Base-by-base conservation (phyloP, 2,113 vertebrate species). In the Furnarius figulus region DNA sequence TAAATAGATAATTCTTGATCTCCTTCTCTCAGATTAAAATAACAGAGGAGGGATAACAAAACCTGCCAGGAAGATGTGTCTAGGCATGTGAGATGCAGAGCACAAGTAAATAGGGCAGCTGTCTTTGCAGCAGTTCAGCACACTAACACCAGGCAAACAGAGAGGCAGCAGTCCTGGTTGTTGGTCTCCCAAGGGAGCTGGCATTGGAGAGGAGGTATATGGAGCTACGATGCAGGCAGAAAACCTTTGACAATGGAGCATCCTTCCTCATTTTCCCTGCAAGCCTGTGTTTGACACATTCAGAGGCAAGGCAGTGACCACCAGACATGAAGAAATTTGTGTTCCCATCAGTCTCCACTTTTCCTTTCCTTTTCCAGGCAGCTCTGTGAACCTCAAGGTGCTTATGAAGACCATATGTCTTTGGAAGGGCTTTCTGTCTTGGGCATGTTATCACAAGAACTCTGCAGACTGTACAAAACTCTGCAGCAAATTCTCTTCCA, bases 21-120 rank as follows among this genome's bases (percentile, higher is more conserved):
- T 93, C 91, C 70, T 94, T 70, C 81, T 91, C 87, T 95, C 72
- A 90, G 68, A 91, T 67, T 94, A 94, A 91, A 95, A 59, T 47
- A 90, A 62, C 82, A 93, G 87, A 71, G 50, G 31, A 89, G 8
- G n/a, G 30, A 63, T 85, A 92, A 78, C 42, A 79, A 93, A 58
- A 1, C 0, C 33, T 12, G 30, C 59, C 63, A 71, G 71, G 53
- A 85, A 67, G 84, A 66, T 84, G 68, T 77, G 79, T 35, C 83
- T 59, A 73, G 65, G 47, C 55, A 14, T 12, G 65, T 84, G 83
- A 80, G 74, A 90, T 37, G 39, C 40, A 73, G 58, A 73, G 50
- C 0, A 0, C 24, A 42, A 63, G 30, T 44, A 44, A 87, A 52
- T 19, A 67, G 31, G 25, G 19, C 1, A n/a, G 28, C 22, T 78